Evolutionary conservation across 2,797 vertebrate species (phyloP).

Genomic region (Pristis pectinata): DNA sequence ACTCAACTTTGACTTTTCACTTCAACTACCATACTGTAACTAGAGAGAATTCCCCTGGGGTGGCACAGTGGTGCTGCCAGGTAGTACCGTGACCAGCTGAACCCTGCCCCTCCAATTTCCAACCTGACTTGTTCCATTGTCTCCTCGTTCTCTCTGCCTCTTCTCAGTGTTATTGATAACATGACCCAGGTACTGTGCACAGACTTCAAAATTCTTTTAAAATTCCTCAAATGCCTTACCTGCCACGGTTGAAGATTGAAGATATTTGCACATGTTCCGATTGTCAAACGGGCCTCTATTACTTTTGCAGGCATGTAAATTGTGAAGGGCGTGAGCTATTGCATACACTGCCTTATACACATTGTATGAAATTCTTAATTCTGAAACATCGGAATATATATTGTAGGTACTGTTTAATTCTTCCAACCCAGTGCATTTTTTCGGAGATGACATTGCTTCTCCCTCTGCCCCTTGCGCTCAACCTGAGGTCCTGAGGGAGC

Average conservation of each 20-base stretch:
- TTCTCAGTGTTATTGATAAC: neutral
- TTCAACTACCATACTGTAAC: no score
- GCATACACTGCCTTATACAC: slow-evolving; percentile 67
- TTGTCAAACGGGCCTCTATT: slow-evolving; percentile 31
- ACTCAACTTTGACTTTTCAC: no score
- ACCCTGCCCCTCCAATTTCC: neutral
- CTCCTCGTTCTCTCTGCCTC: neutral
- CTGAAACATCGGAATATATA: slow-evolving; percentile 58
- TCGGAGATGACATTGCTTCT: neutral
- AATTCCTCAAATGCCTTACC: neutral
- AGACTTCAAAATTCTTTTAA: neutral
- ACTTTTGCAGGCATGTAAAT: slow-evolving; percentile 52
- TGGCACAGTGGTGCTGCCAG: no score
- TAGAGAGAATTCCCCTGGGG: no score
- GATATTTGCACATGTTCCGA: neutral
- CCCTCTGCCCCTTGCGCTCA: neutral
- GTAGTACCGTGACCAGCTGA: neutral
- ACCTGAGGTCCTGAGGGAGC: slow-evolving; percentile 42
- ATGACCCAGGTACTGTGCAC: neutral
- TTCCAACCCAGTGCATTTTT: slow-evolving; percentile 54
- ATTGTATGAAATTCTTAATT: slow-evolving; percentile 62
- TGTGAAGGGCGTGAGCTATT: slow-evolving; percentile 60
- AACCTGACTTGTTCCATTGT: neutral
- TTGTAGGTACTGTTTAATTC: slow-evolving; percentile 48
- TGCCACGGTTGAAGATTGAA: slow-evolving; percentile 28